Conservation (phyloP, 1,140 invertebrate species). For the Aphis gossypii region DNA sequence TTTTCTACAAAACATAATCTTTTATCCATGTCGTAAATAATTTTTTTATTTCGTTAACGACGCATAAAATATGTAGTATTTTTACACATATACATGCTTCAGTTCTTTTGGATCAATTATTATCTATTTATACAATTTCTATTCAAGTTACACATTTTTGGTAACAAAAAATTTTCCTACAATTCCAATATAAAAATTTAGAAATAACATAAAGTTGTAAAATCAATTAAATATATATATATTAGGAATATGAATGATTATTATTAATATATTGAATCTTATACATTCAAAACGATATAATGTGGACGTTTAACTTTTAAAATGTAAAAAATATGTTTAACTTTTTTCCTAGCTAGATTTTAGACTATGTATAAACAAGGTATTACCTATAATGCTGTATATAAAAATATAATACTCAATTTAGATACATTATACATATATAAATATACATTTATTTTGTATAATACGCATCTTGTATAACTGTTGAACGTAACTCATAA, state of each 20-base stretch:
- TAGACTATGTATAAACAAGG: not conserved
- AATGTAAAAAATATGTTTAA: not conserved
- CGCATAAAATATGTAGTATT: not conserved
- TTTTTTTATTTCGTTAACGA: not conserved
- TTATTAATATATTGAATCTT: not conserved
- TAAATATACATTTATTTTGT: not conserved
- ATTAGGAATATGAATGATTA: not conserved
- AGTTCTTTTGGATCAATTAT: not conserved
- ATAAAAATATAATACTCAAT: not conserved
- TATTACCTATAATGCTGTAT: not conserved
- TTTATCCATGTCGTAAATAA: conserved; percentile 4
- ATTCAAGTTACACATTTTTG: not conserved
- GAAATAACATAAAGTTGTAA: not conserved
- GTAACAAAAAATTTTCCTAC: not conserved
- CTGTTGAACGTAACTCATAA: conserved; percentile 27
- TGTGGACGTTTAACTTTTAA: not conserved
- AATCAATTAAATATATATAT: not conserved
- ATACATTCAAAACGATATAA: not conserved
- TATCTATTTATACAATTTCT: not conserved
- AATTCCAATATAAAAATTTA: not conserved
- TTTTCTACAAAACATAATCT: not conserved
- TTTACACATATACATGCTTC: not conserved
- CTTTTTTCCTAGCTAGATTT: not conserved
- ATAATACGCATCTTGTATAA: not conserved
- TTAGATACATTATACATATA: not conserved